A percentile compares a stretch with the other conserved stretches of the same genome.
Conservation (phyloP, 2,888 invertebrate species). For the Gari tellinella region DNA sequence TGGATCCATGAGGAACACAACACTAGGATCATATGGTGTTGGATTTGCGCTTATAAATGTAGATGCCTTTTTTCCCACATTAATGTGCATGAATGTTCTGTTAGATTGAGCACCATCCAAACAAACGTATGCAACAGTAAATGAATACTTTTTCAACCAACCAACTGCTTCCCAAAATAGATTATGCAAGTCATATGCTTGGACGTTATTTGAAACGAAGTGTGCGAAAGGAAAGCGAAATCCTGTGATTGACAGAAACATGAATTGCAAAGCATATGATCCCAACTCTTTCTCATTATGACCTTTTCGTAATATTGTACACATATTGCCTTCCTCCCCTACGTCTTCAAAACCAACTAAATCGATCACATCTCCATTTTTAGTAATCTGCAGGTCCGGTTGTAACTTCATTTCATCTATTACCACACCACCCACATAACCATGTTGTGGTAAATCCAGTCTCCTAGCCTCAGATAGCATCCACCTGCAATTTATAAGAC, state of each 20-base stretch:
- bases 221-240: slow-evolving; percentile 52
- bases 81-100: slow-evolving; percentile 33
- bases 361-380: slow-evolving; percentile 48
- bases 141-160: slow-evolving; percentile 20
- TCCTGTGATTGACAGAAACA: slow-evolving; percentile 52
- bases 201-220: slow-evolving; percentile 38
- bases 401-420: slow-evolving; percentile 62
- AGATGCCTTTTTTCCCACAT: slow-evolving; percentile 13
- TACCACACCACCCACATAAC: slow-evolving; percentile 47
- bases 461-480: slow-evolving; percentile 51
- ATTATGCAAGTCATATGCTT: slow-evolving; percentile 33
- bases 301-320: slow-evolving; percentile 25
- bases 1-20: slow-evolving; percentile 38
- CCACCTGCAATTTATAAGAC: no score
- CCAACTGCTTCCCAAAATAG: slow-evolving; percentile 45
- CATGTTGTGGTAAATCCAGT: slow-evolving; percentile 33
- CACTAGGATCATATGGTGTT: slow-evolving; percentile 12
- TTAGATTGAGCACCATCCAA: slow-evolving; percentile 42
- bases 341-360: slow-evolving; percentile 44
- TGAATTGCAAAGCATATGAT: slow-evolving; percentile 42
- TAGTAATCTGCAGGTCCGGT: slow-evolving; percentile 51
- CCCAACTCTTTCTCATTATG: slow-evolving; percentile 29
- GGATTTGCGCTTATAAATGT: slow-evolving; percentile 9
- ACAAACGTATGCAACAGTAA: slow-evolving; percentile 26
- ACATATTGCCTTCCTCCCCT: slow-evolving; percentile 46